phyloP scores from a whole-genome alignment of 2,797 vertebrate species.

The Muscicapa comitata region DNA sequence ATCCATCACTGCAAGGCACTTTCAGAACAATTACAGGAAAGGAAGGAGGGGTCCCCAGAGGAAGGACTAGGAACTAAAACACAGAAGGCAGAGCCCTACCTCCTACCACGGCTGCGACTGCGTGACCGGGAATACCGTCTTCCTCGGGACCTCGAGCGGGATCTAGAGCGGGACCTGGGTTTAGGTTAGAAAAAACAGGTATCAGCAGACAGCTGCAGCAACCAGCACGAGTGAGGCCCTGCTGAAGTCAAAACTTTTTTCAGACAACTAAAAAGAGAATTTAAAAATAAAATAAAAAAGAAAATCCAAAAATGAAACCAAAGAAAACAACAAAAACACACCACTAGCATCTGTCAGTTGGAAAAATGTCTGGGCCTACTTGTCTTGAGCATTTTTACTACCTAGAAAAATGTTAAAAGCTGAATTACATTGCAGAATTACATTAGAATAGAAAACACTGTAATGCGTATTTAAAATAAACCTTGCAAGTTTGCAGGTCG shows the following conservation, averaged over 20 bases:
- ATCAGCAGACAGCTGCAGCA: neutral
- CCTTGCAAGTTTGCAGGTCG: conserved; percentile 93
- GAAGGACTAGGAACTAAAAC: fast-evolving
- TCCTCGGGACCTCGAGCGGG: conserved; percentile 71
- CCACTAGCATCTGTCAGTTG: conserved; percentile 71
- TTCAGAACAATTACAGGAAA: fast-evolving
- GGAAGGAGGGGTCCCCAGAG: fast-evolving
- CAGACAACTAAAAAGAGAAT: neutral
- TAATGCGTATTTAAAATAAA: conserved; percentile 94
- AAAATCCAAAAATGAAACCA: neutral
- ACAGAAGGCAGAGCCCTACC: conserved; percentile 44
- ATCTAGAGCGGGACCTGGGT: neutral
- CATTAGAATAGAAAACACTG: conserved; percentile 84
- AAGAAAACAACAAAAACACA: neutral
- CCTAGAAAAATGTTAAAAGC: conserved; percentile 83
- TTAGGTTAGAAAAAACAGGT: neutral
- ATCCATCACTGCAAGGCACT: fast-evolving
- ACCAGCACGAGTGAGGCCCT: neutral
- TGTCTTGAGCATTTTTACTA: conserved; percentile 66
- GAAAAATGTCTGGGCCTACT: conserved; percentile 14
- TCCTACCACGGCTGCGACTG: conserved; percentile 82
- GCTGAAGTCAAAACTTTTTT: conserved; percentile 13
- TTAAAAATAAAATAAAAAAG: neutral
- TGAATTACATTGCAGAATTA: conserved; percentile 82
- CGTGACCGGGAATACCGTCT: conserved; percentile 80